A percentile compares a stretch with the other conserved stretches of the same genome.
Conservation (phyloP, 1,140 invertebrate genomes). For the Dinothrombium tinctorium region DNA sequence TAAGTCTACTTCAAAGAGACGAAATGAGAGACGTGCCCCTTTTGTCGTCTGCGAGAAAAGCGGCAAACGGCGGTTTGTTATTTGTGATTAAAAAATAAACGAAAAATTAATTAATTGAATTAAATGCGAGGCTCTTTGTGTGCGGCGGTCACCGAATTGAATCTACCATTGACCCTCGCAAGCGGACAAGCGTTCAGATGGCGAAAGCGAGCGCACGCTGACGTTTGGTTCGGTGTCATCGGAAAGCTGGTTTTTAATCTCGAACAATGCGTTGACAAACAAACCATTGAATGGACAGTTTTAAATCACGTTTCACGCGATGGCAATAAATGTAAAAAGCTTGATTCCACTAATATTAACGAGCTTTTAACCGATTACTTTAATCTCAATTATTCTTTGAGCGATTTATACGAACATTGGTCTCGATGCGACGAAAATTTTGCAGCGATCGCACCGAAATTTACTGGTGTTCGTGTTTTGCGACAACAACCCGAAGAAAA, state of each 20-base stretch:
- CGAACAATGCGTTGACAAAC: neutral
- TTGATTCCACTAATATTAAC: neutral
- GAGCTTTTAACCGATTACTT: constrained; percentile 24
- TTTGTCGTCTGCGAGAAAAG: no score
- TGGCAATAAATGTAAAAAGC: neutral
- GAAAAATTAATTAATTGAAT: neutral
- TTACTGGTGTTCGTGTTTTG: constrained; percentile 66
- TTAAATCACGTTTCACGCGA: no score
- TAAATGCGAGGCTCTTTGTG: neutral
- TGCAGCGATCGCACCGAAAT: constrained; percentile 34
- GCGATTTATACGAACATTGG: constrained; percentile 48
- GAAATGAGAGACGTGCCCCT: no score
- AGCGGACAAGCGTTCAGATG: constrained; percentile 1
- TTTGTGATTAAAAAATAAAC: no score
- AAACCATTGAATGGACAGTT: neutral
- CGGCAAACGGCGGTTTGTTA: no score
- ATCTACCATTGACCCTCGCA: neutral
- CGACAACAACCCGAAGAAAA: constrained; percentile 76
- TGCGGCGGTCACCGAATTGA: constrained; percentile 2
- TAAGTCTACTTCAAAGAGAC: no score
- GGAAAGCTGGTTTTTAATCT: neutral
- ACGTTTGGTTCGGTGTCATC: neutral
- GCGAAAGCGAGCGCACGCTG: neutral
- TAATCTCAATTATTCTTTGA: constrained; percentile 32
- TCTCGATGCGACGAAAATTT: constrained; percentile 43